These are phyloP conservation scores for Stylophora pistillata DNA, from an alignment of 64 coral and sea anemone genomes.

Conservation along the genomic window DNA sequence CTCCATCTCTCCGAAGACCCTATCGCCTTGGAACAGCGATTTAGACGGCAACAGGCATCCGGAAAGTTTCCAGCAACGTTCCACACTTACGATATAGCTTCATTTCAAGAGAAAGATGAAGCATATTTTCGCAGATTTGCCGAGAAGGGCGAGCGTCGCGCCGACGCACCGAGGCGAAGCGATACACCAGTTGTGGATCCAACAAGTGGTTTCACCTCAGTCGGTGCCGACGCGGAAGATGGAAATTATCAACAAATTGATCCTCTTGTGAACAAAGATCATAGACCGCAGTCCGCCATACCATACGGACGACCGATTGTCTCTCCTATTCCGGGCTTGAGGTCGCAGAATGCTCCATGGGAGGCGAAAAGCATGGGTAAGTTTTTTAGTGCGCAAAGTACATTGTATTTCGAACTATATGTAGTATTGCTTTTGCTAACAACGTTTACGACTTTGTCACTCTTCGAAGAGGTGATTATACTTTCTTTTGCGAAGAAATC, in stretches of 20 bases:
- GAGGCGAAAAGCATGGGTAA: conserved; percentile 76
- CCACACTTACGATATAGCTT: conserved; percentile 70
- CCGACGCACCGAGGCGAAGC: conserved; percentile 74
- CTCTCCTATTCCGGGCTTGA: conserved; percentile 72
- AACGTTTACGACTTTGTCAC: not conserved
- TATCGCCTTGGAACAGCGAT: conserved; percentile 67
- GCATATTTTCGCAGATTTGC: conserved; percentile 62
- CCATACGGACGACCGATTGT: conserved; percentile 85
- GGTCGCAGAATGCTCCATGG: conserved; percentile 82
- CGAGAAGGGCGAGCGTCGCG: conserved; percentile 71
- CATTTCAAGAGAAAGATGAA: conserved; percentile 83
- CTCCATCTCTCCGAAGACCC: conserved; percentile 78
- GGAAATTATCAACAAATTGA: conserved; percentile 79
- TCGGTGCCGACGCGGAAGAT: conserved; percentile 82
- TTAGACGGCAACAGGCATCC: conserved; percentile 60
- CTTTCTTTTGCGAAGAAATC: no score
- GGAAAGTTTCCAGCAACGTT: conserved; percentile 68
- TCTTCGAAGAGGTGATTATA: no score
- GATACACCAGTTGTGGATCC: conserved; percentile 89
- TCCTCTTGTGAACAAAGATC: conserved; percentile 77
- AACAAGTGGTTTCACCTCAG: conserved; percentile 84
- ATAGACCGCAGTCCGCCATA: conserved; percentile 78
- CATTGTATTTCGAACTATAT: no score
- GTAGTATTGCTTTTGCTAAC: no score
- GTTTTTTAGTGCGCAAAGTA: not conserved